Conservation (phyloP, 2,113 vertebrate genomes). For the Piliocolobus tephrosceles region DNA sequence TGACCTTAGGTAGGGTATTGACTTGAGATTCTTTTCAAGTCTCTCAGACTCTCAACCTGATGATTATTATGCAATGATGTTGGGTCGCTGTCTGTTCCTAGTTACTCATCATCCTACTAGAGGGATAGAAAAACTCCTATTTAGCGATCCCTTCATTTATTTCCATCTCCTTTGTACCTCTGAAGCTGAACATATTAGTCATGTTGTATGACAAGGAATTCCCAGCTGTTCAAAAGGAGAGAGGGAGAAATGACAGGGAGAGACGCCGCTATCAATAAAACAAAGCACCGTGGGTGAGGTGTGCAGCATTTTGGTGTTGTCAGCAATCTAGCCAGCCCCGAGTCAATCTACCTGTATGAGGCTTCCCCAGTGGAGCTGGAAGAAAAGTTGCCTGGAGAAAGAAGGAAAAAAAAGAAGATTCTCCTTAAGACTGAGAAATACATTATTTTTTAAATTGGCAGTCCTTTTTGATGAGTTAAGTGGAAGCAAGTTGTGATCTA, state of each 20-base stretch:
- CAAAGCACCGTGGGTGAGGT: not conserved
- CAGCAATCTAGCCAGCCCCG: constrained; percentile 47
- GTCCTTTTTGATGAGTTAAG: constrained; percentile 66
- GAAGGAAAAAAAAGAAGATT: not conserved
- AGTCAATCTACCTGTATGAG: constrained; percentile 47
- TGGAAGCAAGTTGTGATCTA: constrained; percentile 76
- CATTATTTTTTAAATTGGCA: constrained; percentile 66
- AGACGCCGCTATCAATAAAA: constrained; percentile 48
- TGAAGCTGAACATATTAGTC: constrained; percentile 56
- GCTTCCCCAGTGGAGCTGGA: not conserved
- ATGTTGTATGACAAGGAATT: constrained; percentile 45
- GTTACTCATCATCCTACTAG: not conserved
- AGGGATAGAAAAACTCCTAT: not conserved
- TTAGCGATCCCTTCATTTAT: not conserved
- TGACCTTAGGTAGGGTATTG: not conserved
- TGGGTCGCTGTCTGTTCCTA: not conserved
- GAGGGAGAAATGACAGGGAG: not conserved
- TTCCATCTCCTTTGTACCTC: constrained; percentile 32
- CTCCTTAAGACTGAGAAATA: not conserved
- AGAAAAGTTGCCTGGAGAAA: constrained; percentile 44
- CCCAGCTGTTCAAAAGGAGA: constrained; percentile 69
- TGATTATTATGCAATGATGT: not conserved
- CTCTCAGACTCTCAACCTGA: not conserved
- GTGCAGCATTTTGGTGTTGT: not conserved
- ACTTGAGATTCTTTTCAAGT: not conserved